phyloP scores from a whole-genome alignment of 2,113 vertebrate genomes.

The Gasterosteus nipponicus region DNA sequence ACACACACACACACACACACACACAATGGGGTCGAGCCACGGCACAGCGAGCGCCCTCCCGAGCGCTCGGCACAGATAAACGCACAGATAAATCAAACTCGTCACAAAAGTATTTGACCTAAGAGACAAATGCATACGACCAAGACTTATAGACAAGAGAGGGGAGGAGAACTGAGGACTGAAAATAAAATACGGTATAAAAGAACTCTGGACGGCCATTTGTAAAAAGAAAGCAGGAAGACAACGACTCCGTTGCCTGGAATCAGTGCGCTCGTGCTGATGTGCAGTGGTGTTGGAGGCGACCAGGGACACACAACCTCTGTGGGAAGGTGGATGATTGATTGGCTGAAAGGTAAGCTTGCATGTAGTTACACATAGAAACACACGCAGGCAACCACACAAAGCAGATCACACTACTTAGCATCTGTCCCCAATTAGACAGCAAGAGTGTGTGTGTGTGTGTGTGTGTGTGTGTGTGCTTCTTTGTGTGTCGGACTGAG shows the following conservation, averaged over 20 bases:
- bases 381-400: not conserved
- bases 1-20: constrained; percentile 25
- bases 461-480: constrained; percentile 7
- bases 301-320: constrained; percentile 16
- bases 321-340: constrained; percentile 50
- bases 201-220: constrained; percentile 34
- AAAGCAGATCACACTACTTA: constrained; percentile 47
- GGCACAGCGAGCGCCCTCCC: constrained; percentile 67
- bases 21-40: constrained; percentile 60
- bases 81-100: constrained; percentile 78
- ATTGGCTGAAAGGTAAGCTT: constrained; percentile 26
- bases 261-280: constrained; percentile 14
- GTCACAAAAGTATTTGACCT: constrained; percentile 61
- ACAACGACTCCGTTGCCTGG: not conserved
- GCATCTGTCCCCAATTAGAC: constrained; percentile 72
- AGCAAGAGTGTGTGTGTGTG: constrained; percentile 37
- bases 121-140: constrained; percentile 53
- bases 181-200: constrained; percentile 10
- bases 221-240: constrained; percentile 16
- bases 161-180: not conserved
- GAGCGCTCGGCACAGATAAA: constrained; percentile 71
- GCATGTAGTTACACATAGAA: constrained; percentile 1
- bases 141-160: constrained; percentile 33
- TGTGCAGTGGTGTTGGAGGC: constrained; percentile 24
- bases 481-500: constrained; percentile 35